Evolutionary conservation across 2,113 vertebrate genomes (phyloP), one percentile per base, ranked within the genome.

Genomic region (Spea multiplicata): DNA sequence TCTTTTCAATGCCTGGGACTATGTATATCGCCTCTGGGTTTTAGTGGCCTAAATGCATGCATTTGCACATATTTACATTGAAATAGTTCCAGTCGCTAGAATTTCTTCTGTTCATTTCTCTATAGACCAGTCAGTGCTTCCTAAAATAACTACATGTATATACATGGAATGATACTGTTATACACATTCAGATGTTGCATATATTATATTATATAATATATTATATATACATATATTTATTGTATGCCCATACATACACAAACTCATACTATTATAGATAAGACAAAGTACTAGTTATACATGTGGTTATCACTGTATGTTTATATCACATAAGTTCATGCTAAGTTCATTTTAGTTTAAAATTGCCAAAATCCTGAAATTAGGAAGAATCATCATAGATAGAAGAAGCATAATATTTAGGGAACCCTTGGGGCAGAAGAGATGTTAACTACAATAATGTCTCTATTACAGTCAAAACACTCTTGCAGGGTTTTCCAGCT

Each of bases 31-130:
- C 76, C 76, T 79, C 70, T 66, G 70, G 76, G 76, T 57, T 66
- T 73, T 53, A 66, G 44, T 72, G 70, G 70, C 76, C 76, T 70
- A 73, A 79, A 73, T 79, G 70, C 76, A 79, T 79, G 59, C 46
- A 79, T 79, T 79, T 79, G 48, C 76, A 79, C 70, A 66, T 73
- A 79, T 66, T 79, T 79, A 79, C 61, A 55, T 68, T 68, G 65
- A 76, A 68, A 68, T 57, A 68, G 30, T 46, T 76, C 50, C 12
- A 68, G 67, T 76, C 45, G 30, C 74, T 17, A 14, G 74, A 44
- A 67, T 45, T 47, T 57, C 50, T 46, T 75, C 12, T 76, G 50
- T 68, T 48, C 16, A 17, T 14, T 10, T 30, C 30, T 30, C 30
- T 30, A 30, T 30, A 30, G 30, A 30, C 30, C 30, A 30, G 30